Evolutionary conservation across 2,888 invertebrate genomes (phyloP).

Genomic region (Dicyrtomina minuta): DNA sequence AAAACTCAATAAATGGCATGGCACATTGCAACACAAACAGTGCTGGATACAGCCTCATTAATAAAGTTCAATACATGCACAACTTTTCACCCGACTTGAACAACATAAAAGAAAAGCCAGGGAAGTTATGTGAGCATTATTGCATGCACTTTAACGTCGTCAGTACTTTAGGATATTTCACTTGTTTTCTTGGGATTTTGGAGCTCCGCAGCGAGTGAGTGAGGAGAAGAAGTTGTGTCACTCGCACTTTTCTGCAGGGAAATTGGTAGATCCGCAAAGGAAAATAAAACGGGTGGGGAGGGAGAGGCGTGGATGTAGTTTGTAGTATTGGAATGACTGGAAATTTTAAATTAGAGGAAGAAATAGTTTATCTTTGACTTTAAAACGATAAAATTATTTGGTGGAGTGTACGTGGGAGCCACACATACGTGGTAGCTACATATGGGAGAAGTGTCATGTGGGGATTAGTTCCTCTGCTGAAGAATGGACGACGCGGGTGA

Average conservation of each 20-base stretch:
- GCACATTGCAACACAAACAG: slow-evolving; percentile 1
- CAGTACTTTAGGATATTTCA: too few relatives aligned
- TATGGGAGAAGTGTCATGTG: background rate
- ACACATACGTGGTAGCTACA: background rate
- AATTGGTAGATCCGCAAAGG: too few relatives aligned
- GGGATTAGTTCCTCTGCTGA: slow-evolving; percentile 24
- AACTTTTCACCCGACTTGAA: background rate
- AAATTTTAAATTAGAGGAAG: too few relatives aligned
- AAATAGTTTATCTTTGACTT: background rate
- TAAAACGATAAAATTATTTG: background rate
- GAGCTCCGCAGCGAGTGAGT: too few relatives aligned
- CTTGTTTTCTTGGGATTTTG: too few relatives aligned
- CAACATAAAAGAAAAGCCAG: too few relatives aligned
- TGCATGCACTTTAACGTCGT: too few relatives aligned
- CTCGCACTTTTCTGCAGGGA: too few relatives aligned
- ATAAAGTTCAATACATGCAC: slow-evolving; percentile 10
- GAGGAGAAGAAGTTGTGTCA: too few relatives aligned
- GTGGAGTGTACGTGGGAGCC: too few relatives aligned
- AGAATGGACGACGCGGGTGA: slow-evolving; percentile 16
- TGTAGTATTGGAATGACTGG: background rate
- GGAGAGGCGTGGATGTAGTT: background rate
- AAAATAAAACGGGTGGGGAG: too few relatives aligned
- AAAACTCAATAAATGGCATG: background rate
- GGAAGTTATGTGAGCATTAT: too few relatives aligned
- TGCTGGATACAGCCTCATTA: slow-evolving; percentile 4